Base-by-base conservation (phyloP, 2,888 invertebrate species). In the Cosmia pyralina region DNA sequence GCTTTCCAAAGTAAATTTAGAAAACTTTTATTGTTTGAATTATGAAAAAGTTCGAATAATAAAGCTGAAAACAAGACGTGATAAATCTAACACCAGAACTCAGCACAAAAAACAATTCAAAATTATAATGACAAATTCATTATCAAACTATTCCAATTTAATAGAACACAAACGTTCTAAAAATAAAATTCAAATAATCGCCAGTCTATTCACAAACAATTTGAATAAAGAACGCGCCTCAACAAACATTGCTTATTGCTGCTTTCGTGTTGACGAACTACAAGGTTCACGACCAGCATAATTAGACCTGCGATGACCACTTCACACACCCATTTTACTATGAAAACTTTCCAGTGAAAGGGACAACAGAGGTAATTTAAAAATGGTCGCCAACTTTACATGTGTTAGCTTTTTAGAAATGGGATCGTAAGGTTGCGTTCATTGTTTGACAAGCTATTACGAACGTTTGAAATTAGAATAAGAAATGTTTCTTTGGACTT, bases 401-500 rank as follows among this genome's bases (percentile, higher is more conserved):
- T 88, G 88, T 93, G 93, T 93, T 88, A 91, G 90, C 90, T 91
- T 92, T 92, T 93, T 91, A 92, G 92, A 91, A 93, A 93, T 89
- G 91, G 90, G 91, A 93, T 93, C 92, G 87, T 88, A 88, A 89
- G 88, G 88, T 85, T 88, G 83, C 75, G 82, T 86, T 88, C 72
- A 90, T 91, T 93, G 91, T 93, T 93, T 93, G 91, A 92, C 91
- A 91, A 87, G 89, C 91, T 88, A 92, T 92, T 93, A 92, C 89
- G 89, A 88, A 82, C 88, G 84, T 87, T 88, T 82, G 83, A 83
- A 90, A 88, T 86, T 88, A 84, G 86, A 90, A 91, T 87, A 89
- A 86, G 80, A 83, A 85, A 87, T 87, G 88, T 87, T 89, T 87
- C 87, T 89, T 86, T 88, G 87, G 87, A 88, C 85, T 89, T 88